Evolutionary conservation across 1,140 invertebrate species (phyloP).

Genomic region (Apis dorsata): DNA sequence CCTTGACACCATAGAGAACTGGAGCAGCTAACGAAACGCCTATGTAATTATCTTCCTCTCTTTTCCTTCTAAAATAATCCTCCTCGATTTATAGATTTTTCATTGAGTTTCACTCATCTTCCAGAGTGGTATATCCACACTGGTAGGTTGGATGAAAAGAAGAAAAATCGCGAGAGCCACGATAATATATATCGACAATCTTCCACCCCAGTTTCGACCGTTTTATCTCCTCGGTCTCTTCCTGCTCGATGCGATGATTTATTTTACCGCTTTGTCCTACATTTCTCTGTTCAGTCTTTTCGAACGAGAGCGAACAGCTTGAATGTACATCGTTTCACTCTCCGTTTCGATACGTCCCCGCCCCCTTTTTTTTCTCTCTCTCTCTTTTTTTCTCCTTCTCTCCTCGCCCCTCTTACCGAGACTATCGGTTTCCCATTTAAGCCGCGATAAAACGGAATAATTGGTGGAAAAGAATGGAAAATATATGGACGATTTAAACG

Average conservation of each 20-base stretch:
- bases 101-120: neutral
- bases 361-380: fast-evolving
- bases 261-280: slow-evolving; percentile 36
- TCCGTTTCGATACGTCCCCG: neutral
- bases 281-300: neutral
- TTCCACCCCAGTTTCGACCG: slow-evolving; percentile 1
- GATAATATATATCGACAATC: slow-evolving; percentile 16
- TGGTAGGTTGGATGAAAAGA: neutral
- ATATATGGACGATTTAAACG: neutral
- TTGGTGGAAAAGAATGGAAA: neutral
- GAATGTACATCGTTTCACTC: slow-evolving; percentile 8
- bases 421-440: slow-evolving; percentile 3
- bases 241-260: slow-evolving; percentile 12
- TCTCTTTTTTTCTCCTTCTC: neutral
- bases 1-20: slow-evolving; percentile 16
- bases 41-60: neutral
- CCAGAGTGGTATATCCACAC: neutral
- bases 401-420: neutral
- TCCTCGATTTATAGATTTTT: neutral
- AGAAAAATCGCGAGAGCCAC: neutral
- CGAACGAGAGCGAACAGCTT: neutral
- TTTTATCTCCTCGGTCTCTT: slow-evolving; percentile 4
- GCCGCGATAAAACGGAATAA: neutral
- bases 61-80: neutral
- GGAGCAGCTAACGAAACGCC: slow-evolving; percentile 6